phyloP scores from a whole-genome alignment of 35 echinoderm and acorn worm species.

The Holothuria glaberrima region DNA sequence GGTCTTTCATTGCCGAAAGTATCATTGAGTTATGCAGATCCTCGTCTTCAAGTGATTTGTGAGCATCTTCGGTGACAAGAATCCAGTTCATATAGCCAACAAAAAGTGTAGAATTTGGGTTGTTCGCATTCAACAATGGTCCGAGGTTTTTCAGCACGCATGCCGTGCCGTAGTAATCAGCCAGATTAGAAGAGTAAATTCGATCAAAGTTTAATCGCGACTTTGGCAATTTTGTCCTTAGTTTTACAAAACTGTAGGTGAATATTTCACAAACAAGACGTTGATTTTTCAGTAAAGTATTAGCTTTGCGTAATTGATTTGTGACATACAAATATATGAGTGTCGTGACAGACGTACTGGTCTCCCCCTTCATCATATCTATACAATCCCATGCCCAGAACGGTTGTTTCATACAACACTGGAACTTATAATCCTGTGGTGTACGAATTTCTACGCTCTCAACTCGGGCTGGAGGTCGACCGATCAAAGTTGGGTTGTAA shows the following conservation, averaged over 20 bases:
- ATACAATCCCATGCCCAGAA: neutral
- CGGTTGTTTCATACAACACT: neutral
- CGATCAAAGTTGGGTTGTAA: constrained; percentile 53
- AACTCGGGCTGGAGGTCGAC: neutral
- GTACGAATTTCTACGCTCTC: no score
- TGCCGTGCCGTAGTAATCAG: neutral
- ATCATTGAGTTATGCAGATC: no score
- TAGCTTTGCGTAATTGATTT: neutral
- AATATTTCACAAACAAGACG: neutral
- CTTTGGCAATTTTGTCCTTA: neutral
- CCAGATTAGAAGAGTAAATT: constrained; percentile 6
- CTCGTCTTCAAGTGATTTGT: no score
- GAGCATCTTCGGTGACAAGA: no score
- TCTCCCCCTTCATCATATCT: neutral
- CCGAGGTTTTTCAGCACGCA: neutral
- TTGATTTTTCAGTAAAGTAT: constrained; percentile 7
- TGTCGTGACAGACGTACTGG: no score
- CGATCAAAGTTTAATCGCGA: neutral
- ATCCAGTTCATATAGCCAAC: no score
- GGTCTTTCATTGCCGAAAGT: no score
- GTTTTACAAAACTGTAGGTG: neutral
- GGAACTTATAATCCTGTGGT: no score
- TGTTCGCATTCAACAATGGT: no score
- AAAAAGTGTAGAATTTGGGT: no score
- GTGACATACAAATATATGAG: neutral